phyloP scores from a whole-genome alignment of 2,888 invertebrate species.

The Drosophila picticornis region DNA sequence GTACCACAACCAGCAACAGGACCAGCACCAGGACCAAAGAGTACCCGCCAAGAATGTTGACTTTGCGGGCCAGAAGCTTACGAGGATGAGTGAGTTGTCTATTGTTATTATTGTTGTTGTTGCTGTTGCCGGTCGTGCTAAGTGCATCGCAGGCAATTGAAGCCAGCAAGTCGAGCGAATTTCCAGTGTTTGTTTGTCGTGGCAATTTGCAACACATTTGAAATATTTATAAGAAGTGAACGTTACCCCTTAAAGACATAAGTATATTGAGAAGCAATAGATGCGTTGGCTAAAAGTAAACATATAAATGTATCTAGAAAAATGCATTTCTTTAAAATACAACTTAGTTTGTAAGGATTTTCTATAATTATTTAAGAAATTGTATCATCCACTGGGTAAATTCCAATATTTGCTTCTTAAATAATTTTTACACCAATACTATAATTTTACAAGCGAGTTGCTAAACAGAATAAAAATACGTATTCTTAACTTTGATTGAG shows the following conservation, averaged over 20 bases:
- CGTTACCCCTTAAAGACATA: conserved; percentile 3
- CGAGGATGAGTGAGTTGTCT: conserved; percentile 23
- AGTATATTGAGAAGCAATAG: not conserved
- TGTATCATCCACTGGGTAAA: not conserved
- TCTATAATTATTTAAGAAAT: not conserved
- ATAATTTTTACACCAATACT: not conserved
- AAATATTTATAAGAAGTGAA: conserved; percentile 29
- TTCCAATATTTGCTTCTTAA: not conserved
- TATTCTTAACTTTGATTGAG: not conserved
- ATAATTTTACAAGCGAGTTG: not conserved
- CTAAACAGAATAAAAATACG: not conserved
- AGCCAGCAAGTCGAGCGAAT: conserved; percentile 24
- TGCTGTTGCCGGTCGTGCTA: conserved; percentile 49
- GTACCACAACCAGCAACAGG: conserved; percentile 24
- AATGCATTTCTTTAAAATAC: not conserved
- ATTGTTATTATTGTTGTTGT: conserved; percentile 15
- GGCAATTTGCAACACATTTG: conserved; percentile 53
- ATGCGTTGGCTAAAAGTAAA: not conserved
- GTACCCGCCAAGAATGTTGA: conserved; percentile 15
- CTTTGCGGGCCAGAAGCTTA: conserved; percentile 22
- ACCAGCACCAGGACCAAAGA: conserved; percentile 8
- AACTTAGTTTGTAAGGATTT: not conserved
- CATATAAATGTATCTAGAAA: not conserved
- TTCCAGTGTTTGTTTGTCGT: conserved; percentile 32
- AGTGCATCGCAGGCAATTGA: conserved; percentile 55